Conservation (phyloP, 2,113 vertebrate genomes). For the Tursiops truncatus region DNA sequence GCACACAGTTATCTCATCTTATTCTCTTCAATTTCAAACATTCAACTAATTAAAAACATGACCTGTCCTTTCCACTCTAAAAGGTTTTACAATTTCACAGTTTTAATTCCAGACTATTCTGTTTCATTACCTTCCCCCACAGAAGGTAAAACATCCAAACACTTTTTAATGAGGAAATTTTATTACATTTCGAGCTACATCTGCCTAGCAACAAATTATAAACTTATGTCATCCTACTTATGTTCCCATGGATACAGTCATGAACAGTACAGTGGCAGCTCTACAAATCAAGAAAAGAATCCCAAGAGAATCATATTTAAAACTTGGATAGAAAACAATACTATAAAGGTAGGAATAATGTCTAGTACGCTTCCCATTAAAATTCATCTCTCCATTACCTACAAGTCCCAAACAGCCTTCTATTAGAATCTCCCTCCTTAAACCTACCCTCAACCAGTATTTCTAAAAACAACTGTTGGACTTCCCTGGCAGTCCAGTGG, state of each 20-base stretch:
- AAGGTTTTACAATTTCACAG: not conserved
- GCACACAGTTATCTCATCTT: not conserved
- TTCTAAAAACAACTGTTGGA: not conserved
- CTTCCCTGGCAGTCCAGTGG: no score
- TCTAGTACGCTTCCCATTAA: constrained; percentile 24
- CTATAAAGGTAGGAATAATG: not conserved
- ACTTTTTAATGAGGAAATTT: constrained; percentile 68
- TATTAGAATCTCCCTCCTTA: not conserved
- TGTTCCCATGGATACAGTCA: constrained; percentile 86
- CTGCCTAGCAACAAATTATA: constrained; percentile 86
- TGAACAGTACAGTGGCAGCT: constrained; percentile 76
- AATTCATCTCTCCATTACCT: not conserved
- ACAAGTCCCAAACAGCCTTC: not conserved
- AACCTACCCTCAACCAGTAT: not conserved
- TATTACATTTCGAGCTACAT: constrained; percentile 74
- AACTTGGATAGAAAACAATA: constrained; percentile 74
- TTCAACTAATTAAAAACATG: constrained; percentile 16
- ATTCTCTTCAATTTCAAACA: not conserved
- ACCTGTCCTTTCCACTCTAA: not conserved
- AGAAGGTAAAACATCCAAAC: constrained; percentile 41
- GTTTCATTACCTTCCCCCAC: not conserved
- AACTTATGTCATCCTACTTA: constrained; percentile 82
- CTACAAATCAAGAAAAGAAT: constrained; percentile 77
- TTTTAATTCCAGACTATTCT: constrained; percentile 13
- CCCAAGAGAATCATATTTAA: constrained; percentile 76